These are phyloP conservation scores for Halyomorpha halys DNA, from an alignment of 1,140 invertebrate species.

Conservation along the genomic window DNA sequence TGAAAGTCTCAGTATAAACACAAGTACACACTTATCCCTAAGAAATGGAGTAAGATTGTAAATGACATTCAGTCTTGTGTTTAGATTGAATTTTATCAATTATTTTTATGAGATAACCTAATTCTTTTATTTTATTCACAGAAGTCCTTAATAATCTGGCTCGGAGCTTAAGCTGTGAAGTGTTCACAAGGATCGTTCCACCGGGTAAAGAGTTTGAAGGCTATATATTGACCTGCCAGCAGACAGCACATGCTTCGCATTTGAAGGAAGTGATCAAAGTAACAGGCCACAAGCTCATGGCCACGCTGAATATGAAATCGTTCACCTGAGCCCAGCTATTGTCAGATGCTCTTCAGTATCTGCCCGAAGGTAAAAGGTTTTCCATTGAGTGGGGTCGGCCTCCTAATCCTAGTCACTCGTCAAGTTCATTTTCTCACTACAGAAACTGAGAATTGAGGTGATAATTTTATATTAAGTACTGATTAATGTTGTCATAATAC, in stretches of 20 bases:
- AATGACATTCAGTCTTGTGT: too few species aligned
- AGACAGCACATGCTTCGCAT: constrained; percentile 43
- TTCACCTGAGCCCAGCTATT: constrained; percentile 22
- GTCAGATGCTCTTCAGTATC: constrained; percentile 17
- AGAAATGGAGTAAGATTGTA: too few species aligned
- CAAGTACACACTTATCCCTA: too few species aligned
- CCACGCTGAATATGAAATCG: constrained; percentile 20
- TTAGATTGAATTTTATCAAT: too few species aligned
- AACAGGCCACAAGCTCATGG: constrained; percentile 6
- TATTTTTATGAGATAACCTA: too few species aligned
- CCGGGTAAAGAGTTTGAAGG: constrained; percentile 28
- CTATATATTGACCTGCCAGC: constrained; percentile 31
- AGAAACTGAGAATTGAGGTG: too few species aligned
- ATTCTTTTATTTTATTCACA: constrained; percentile 14
- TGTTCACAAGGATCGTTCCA: constrained; percentile 27
- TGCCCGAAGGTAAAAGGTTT: constrained; percentile 10
- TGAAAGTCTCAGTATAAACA: too few species aligned
- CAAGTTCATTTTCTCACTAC: too few species aligned
- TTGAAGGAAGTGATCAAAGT: constrained; percentile 44
- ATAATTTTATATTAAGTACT: too few species aligned
- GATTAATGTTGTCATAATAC: too few species aligned
- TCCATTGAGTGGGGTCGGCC: constrained; percentile 3
- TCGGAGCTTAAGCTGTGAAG: constrained; percentile 25
- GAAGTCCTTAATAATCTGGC: constrained; percentile 28
- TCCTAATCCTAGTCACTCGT: too few species aligned